Base-by-base conservation (phyloP, 1,140 invertebrate species). In the Drosophila persimilis region DNA sequence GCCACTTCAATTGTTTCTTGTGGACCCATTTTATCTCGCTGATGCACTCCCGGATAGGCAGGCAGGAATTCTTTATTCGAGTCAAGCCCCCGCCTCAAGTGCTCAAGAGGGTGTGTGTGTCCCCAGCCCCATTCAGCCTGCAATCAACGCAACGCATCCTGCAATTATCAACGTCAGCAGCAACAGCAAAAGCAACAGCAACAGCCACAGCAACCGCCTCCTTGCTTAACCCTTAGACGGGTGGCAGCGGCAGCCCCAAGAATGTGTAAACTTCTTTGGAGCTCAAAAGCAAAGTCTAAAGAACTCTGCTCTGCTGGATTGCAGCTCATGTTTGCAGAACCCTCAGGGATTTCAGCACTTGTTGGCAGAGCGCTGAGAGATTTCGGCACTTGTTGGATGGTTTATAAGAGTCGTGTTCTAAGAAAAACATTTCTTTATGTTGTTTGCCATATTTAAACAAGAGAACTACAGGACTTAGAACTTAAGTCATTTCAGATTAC, bases 41-140 rank as follows among this genome's bases (percentile, higher is more conserved):
- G 60, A 61, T 77, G 60, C 69, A 63, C 44, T 44, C 65, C 70
- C 41, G 81, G 83, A 85, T 80, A 76, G 73, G 57, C 83, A 72
- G 83, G 83, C 83, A 72, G 83, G 83, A 88, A 62, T 86, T 88
- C 83, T 86, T 86, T 88, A 88, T 88, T 88, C 88, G 63, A 83
- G 83, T 88, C 83, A 88, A 88, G 83, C 69, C 35, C 67, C 67
- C 48, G 66, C 81, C 62, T 69, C 65, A 67, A 84, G 80, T 84
- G 58, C 52, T 71, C 29, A 26, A 26, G 53, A 44, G 26, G 11
- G 11, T 22, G 41, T 53, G 35, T 48, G 31, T 50, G 55, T 20
- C 20, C 35, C 11, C 11, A 39, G 35, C 35, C 58, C 64, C 73
- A 73, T 85, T 85, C 73, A 85, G 80, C 73, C 62, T 72, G 78